A percentile compares a stretch with the other conserved stretches of the same genome.
These are phyloP conservation scores for Thunnus thynnus DNA, from an alignment of 2,113 vertebrate genomes.

Conservation along the genomic window DNA sequence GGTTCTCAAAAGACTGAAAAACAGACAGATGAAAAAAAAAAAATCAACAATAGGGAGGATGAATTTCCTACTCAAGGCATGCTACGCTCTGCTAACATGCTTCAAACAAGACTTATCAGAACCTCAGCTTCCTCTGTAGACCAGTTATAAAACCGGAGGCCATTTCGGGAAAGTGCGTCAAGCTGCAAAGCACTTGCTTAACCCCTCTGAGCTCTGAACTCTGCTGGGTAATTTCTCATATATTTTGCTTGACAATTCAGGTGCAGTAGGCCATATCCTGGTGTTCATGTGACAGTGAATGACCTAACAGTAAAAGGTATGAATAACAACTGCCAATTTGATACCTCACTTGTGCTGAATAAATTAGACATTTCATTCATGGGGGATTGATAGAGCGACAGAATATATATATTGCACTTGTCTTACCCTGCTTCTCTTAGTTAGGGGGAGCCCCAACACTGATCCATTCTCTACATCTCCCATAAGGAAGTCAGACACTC, in stretches of 20 bases:
- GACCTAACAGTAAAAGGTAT: background rate
- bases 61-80: constrained; percentile 24
- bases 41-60: background rate
- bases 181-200: constrained; percentile 28
- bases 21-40: constrained; percentile 51
- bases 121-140: constrained; percentile 46
- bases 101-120: constrained; percentile 62
- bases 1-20: constrained; percentile 94
- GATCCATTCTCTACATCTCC: constrained; percentile 98
- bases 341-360: background rate
- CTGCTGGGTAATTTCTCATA: background rate
- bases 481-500: constrained; percentile 99
- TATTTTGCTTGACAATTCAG: constrained; percentile 34
- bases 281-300: background rate
- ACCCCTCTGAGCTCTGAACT: constrained; percentile 48
- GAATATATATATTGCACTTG: background rate
- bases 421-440: constrained; percentile 92
- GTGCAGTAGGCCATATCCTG: constrained; percentile 39
- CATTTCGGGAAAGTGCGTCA: constrained; percentile 36
- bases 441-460: constrained; percentile 91
- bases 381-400: background rate
- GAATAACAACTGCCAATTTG: background rate
- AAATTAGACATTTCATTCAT: background rate
- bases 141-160: constrained; percentile 33
- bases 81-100: background rate